phyloP scores from a whole-genome alignment of 2,797 vertebrate species.

The Macropus fuliginosus region DNA sequence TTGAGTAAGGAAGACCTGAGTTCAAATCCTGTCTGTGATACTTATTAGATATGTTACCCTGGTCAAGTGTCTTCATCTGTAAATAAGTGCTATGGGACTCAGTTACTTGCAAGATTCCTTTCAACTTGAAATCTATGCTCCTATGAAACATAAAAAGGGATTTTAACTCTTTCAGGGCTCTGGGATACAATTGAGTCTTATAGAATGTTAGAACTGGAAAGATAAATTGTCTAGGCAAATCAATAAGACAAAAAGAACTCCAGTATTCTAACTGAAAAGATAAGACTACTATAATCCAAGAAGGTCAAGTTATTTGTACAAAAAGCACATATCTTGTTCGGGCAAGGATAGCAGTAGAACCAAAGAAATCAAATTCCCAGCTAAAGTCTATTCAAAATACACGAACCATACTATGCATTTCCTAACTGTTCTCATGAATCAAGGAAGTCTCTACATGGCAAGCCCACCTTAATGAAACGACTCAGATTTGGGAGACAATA shows the following conservation, averaged over 20 bases:
- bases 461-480: conserved; percentile 38
- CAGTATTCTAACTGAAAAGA: background rate
- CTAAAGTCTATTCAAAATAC: background rate
- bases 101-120: background rate
- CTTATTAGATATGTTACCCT: background rate
- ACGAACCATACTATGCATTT: background rate
- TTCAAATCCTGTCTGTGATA: background rate
- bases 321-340: background rate
- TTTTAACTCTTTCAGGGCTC: background rate
- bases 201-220: background rate
- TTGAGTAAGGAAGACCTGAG: background rate
- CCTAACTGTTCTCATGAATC: conserved; percentile 22
- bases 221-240: background rate
- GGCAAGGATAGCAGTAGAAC: background rate
- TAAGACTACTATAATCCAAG: background rate
- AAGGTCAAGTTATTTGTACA: background rate
- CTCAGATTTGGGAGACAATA: conserved; percentile 31
- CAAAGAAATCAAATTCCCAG: background rate
- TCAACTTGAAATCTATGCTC: background rate
- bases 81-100: background rate
- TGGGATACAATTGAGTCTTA: background rate
- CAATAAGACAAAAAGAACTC: background rate
- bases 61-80: background rate
- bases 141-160: background rate
- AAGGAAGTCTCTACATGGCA: conserved; percentile 62